Conservation (phyloP, 2,113 vertebrate species). For the Lophura nycthemera region DNA sequence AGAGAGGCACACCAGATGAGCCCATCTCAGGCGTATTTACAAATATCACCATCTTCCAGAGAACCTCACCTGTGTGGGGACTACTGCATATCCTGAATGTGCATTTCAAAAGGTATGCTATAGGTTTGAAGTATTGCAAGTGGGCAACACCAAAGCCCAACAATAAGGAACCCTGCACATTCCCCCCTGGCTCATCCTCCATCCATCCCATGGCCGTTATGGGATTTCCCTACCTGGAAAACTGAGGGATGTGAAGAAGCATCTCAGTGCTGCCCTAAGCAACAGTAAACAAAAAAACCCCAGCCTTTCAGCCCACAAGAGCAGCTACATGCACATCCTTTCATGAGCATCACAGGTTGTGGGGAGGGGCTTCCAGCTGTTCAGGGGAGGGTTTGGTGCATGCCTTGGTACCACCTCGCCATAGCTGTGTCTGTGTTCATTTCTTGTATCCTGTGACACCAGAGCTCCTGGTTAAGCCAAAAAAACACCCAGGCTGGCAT, state of each 20-base stretch:
- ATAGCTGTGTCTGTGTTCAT: not conserved
- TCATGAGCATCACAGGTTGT: rapidly evolving
- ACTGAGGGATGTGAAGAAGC: not conserved
- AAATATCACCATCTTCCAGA: not conserved
- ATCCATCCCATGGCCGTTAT: not conserved
- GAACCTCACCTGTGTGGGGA: not conserved
- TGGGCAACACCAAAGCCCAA: not conserved
- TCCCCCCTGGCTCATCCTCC: not conserved
- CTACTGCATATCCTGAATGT: not conserved
- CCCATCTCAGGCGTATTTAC: too few relatives aligned
- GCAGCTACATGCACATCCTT: not conserved
- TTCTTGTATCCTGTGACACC: not conserved
- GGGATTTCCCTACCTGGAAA: not conserved
- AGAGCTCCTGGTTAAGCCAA: not conserved
- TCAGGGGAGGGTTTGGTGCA: too few relatives aligned
- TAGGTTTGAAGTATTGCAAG: too few relatives aligned
- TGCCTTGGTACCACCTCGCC: not conserved
- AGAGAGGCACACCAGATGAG: not conserved
- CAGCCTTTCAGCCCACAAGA: rapidly evolving
- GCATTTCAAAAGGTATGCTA: not conserved
- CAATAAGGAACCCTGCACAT: not conserved
- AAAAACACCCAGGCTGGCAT: not conserved
- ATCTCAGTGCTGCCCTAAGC: not conserved
- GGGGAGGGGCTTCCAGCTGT: not conserved
- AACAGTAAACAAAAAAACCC: rapidly evolving